Conservation (phyloP, 2,888 invertebrate genomes). For the Molorchus minor region DNA sequence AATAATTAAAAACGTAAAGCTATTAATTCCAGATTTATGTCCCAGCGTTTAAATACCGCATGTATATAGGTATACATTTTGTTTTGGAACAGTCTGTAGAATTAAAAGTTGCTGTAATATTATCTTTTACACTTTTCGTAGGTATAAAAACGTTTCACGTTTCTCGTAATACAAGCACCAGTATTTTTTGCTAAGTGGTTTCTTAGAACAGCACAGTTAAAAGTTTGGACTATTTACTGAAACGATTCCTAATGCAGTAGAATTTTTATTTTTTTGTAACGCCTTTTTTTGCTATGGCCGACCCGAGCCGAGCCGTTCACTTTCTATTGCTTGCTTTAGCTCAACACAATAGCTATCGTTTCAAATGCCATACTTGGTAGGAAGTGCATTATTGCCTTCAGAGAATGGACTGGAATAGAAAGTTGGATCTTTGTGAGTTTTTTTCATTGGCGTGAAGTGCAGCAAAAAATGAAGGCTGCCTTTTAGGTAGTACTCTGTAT, state of each 20-base stretch:
- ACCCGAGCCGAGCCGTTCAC: conserved; percentile 21
- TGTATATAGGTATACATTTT: no score
- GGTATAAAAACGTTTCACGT: no score
- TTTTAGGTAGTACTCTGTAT: no score
- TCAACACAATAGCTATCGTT: conserved; percentile 36
- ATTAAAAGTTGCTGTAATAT: no score
- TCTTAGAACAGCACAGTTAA: not conserved
- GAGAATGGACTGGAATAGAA: conserved; percentile 17
- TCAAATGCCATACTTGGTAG: conserved; percentile 32
- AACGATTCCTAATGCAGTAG: conserved; percentile 8
- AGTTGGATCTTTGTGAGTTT: conserved; percentile 2
- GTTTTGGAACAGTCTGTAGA: no score
- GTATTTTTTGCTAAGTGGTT: not conserved
- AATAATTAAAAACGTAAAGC: no score
- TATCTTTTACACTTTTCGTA: no score
- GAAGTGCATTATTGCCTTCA: conserved; percentile 31
- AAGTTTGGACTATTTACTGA: not conserved
- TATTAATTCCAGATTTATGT: no score
- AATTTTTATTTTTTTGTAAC: conserved; percentile 45
- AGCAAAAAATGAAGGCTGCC: conserved; percentile 16
- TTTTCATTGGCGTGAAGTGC: conserved; percentile 9
- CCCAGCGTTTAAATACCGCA: no score
- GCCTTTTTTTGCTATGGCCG: conserved; percentile 52
- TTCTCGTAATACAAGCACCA: no score
- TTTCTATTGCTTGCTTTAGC: conserved; percentile 42